phyloP scores from a whole-genome alignment of 2,113 vertebrate genomes.

The Enhydra lutris region DNA sequence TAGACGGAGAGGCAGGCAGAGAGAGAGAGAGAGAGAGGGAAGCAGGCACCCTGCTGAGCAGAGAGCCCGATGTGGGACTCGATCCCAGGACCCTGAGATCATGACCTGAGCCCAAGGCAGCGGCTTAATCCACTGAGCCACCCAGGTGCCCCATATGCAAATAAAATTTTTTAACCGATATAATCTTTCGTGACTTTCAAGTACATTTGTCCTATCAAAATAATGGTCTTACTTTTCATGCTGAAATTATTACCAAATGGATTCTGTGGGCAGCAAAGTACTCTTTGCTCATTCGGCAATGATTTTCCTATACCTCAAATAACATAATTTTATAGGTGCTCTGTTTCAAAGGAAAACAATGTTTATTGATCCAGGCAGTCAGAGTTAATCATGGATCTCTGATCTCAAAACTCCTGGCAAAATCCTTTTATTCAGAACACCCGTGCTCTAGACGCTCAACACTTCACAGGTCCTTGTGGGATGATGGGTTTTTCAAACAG shows the following conservation, averaged over 20 bases:
- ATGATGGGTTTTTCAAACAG: conserved; percentile 59
- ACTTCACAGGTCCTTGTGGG: conserved; percentile 63
- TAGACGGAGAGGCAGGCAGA: no score
- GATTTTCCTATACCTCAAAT: conserved; percentile 74
- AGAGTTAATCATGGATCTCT: conserved; percentile 71
- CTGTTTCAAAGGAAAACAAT: conserved; percentile 74
- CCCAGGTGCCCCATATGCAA: no score
- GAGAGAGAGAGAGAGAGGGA: no score
- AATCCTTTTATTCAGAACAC: conserved; percentile 63
- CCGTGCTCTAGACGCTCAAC: conserved; percentile 44
- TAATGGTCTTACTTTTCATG: conserved; percentile 46
- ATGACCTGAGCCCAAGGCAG: no score
- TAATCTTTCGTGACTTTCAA: conserved; percentile 60
- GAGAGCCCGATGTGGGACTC: no score
- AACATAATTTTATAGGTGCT: conserved; percentile 72
- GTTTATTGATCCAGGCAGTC: conserved; percentile 76
- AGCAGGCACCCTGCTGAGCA: no score
- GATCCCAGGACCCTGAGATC: no score
- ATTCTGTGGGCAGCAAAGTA: not conserved
- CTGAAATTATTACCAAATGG: conserved; percentile 61
- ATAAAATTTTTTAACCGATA: conserved; percentile 53
- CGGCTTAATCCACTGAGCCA: no score
- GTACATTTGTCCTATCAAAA: conserved; percentile 41
- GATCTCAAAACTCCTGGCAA: conserved; percentile 69
- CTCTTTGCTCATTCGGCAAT: conserved; percentile 18